These are phyloP conservation scores for Larimichthys crocea DNA, from an alignment of 2,113 vertebrate genomes.

Conservation along the genomic window DNA sequence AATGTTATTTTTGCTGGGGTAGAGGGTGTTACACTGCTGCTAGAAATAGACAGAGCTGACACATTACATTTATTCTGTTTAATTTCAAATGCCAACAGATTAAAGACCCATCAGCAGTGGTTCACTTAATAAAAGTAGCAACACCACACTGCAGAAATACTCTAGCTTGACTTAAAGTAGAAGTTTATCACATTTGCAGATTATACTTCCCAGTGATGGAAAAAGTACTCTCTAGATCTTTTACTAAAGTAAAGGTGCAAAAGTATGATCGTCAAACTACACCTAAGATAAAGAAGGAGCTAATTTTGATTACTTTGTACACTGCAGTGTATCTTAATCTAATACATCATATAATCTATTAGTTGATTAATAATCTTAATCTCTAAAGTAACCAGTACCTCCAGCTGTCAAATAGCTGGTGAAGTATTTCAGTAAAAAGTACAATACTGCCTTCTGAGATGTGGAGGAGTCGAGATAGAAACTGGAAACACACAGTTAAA, in stretches of 20 bases:
- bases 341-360: background rate
- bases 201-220: background rate
- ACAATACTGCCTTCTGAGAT: background rate
- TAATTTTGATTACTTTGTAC: background rate
- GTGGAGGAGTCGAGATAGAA: background rate
- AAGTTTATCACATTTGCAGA: background rate
- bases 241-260: background rate
- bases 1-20: constrained; percentile 11
- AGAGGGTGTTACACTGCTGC: background rate
- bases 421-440: background rate
- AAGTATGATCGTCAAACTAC: background rate
- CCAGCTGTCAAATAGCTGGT: background rate
- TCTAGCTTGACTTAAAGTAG: background rate
- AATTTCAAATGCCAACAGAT: background rate
- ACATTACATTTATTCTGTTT: background rate
- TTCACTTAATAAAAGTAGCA: background rate
- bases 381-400: background rate
- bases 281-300: no score
- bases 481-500: background rate
- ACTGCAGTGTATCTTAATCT: background rate
- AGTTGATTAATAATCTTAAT: background rate
- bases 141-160: background rate
- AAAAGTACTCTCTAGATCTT: background rate
- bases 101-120: background rate
- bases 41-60: background rate